Percentiles rank a stretch among this genome's conserved stretches.
These are phyloP conservation scores for Drosophila sechellia DNA, from an alignment of 1,140 invertebrate species.

Conservation along the genomic window DNA sequence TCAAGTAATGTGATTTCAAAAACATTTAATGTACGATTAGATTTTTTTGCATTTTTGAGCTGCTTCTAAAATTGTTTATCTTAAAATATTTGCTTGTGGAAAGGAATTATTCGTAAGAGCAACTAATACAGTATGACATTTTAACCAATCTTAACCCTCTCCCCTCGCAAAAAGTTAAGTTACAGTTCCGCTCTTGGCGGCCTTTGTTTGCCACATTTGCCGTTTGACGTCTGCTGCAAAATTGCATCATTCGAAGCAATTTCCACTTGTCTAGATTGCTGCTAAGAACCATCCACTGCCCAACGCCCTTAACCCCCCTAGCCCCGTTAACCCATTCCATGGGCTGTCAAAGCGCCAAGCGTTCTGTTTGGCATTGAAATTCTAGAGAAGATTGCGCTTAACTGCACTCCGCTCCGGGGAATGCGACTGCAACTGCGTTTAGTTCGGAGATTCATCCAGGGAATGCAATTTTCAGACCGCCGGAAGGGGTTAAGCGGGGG, in stretches of 20 bases:
- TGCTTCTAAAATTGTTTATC: too few species aligned
- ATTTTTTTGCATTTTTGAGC: too few species aligned
- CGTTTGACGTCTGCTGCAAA: slow-evolving; percentile 41
- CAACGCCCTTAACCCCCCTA: neutral
- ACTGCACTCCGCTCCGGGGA: slow-evolving; percentile 46
- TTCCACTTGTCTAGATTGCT: slow-evolving; percentile 49
- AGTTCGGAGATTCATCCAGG: slow-evolving; percentile 24
- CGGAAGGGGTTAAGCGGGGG: neutral
- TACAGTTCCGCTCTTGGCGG: slow-evolving; percentile 23
- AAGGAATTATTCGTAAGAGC: neutral
- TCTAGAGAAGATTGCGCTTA: slow-evolving; percentile 72
- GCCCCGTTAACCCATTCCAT: neutral
- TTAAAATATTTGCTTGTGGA: too few species aligned
- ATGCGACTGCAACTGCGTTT: slow-evolving; percentile 21
- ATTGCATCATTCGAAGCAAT: slow-evolving; percentile 46
- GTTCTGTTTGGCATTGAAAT: slow-evolving; percentile 74
- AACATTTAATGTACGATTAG: too few species aligned
- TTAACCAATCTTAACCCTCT: neutral
- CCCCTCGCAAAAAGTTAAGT: neutral
- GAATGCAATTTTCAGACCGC: slow-evolving; percentile 35
- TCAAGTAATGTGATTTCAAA: neutral
- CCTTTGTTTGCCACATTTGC: slow-evolving; percentile 22
- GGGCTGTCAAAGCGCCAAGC: slow-evolving; percentile 69
- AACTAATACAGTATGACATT: neutral
- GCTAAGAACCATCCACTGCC: slow-evolving; percentile 22